Percentiles rank a stretch among this genome's conserved stretches.
Conservation (phyloP, 2,113 vertebrate species). For the Cynocephalus volans region DNA sequence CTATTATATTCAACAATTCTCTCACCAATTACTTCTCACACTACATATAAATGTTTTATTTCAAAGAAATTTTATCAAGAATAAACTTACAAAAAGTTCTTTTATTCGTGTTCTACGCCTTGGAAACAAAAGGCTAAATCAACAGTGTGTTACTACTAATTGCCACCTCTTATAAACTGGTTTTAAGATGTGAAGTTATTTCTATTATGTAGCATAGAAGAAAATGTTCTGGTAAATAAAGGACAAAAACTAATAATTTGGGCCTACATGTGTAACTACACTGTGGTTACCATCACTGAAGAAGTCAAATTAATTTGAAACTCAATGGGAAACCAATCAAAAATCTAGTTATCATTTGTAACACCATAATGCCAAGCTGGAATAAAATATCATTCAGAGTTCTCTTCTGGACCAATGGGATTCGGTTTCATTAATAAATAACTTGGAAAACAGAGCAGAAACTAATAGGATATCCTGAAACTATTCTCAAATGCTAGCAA, state of each 20-base stretch:
- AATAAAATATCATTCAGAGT: not conserved
- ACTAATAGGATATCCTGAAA: not conserved
- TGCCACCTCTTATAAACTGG: not conserved
- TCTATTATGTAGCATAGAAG: constrained; percentile 54
- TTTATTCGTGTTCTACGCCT: not conserved
- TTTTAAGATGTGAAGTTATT: constrained; percentile 51
- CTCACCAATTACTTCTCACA: constrained; percentile 55
- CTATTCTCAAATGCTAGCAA: not conserved
- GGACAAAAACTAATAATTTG: not conserved
- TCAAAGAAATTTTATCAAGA: constrained; percentile 61
- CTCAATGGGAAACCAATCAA: not conserved
- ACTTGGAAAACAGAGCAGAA: not conserved
- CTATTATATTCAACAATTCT: constrained; percentile 51
- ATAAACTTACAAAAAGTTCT: constrained; percentile 63
- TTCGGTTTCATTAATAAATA: not conserved
- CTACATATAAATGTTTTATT: constrained; percentile 69
- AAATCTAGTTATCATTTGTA: not conserved
- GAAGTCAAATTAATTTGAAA: not conserved
- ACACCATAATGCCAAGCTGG: not conserved
- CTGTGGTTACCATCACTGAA: not conserved
- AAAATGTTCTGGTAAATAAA: constrained; percentile 59
- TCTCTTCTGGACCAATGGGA: not conserved
- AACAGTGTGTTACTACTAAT: constrained; percentile 29
- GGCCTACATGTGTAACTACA: not conserved
- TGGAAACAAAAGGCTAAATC: constrained; percentile 65